Base-by-base conservation (phyloP, 2,888 invertebrate genomes). In the Choristoneura rosaceana region DNA sequence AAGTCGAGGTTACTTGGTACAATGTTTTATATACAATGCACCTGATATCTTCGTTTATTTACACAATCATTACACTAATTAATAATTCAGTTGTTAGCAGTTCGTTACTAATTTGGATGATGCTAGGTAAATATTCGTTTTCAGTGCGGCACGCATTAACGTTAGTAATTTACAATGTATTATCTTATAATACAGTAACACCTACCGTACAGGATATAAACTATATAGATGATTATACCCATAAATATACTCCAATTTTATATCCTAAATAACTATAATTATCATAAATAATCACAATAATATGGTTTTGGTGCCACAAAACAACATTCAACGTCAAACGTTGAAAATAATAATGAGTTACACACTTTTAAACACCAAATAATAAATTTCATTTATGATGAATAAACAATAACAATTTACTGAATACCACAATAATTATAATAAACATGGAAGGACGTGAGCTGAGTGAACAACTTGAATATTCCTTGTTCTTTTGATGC, bases 281-380 rank as follows among this genome's bases (percentile, higher is more conserved):
- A 63, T 12, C 62, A 81, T 83, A 84, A 82, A 82, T 84, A 87
- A 86, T 87, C 85, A 88, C 86, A 88, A 85, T 87, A 79, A 75
- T 82, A 84, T 81, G 76, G 80, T 81, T 80, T 81, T 79, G 74
- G 59, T 64, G 59, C 69, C 59, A 60, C 41, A 71, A 73, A 73
- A 15, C 17, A 73, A 64, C 58, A 45, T 33, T n/a, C 38, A 71
- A 71, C 67, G 71, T 67, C 38, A 47, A 55, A 71, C 71, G 67
- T 63, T 58, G 47, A 67, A 68, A 67, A 55, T 33, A 45, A 58
- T 58, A 38, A 15, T 50, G 43, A 3, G 43, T n/a, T n/a, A 33
- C 15, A 12, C 25, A 25, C 25, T 12, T 3, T 12, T 25, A 10
- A 25, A 55, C 4, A 17, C 15, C 9, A 8, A 52, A 15, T 25